These are phyloP conservation scores for Euzophera pinguis DNA, from an alignment of 2,888 invertebrate species.

Conservation along the genomic window DNA sequence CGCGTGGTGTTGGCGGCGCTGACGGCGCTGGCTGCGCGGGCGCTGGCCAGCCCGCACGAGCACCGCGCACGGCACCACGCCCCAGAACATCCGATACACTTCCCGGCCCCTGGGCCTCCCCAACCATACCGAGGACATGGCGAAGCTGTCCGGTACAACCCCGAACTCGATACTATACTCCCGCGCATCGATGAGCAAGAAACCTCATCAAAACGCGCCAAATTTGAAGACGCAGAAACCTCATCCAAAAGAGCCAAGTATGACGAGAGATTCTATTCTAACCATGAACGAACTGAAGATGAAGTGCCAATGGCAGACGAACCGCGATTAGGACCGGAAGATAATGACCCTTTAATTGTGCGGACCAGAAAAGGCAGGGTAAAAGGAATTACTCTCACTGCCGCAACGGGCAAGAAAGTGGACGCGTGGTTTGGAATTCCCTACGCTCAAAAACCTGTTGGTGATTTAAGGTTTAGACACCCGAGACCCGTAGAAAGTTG, in stretches of 20 bases:
- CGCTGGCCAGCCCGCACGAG: conserved; percentile 70
- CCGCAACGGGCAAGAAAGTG: conserved; percentile 88
- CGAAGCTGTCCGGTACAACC: conserved; percentile 77
- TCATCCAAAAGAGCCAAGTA: conserved; percentile 61
- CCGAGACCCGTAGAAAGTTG: conserved; percentile 91
- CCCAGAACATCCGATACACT: conserved; percentile 62
- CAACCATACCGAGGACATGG: conserved; percentile 77
- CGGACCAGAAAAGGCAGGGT: conserved; percentile 89
- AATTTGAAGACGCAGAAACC: conserved; percentile 55
- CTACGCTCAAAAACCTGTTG: conserved; percentile 89
- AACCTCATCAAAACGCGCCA: conserved; percentile 63
- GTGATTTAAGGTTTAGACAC: conserved; percentile 90
- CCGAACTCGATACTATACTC: conserved; percentile 75
- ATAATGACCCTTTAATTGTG: conserved; percentile 86
- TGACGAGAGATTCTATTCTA: conserved; percentile 65
- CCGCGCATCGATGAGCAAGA: conserved; percentile 66
- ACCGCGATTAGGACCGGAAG: conserved; percentile 69
- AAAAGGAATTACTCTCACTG: conserved; percentile 86
- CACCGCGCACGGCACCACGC: conserved; percentile 75
- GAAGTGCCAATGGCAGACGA: conserved; percentile 65
- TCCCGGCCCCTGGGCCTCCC: conserved; percentile 59
- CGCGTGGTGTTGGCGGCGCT: conserved; percentile 73
- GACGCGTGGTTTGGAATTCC: conserved; percentile 92
- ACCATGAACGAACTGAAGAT: conserved; percentile 53
- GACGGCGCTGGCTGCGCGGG: conserved; percentile 71